Evolutionary conservation across 1,140 invertebrate genomes (phyloP).

Genomic region (Drosophila albomicans): DNA sequence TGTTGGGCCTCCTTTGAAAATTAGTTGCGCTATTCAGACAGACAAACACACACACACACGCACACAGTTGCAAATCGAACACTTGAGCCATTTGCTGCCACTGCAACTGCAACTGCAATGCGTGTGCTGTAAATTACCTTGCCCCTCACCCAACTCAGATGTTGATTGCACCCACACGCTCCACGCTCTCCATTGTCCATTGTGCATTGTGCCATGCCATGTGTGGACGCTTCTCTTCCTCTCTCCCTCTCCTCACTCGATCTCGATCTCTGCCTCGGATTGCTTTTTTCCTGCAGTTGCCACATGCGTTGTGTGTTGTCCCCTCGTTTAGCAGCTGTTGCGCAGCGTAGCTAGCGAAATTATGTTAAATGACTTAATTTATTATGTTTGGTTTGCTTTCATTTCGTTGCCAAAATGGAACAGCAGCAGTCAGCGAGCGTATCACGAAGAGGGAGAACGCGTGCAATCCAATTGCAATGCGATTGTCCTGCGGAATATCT

Average conservation of each 20-base stretch:
- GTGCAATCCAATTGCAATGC: conserved; percentile 61
- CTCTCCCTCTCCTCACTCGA: conserved; percentile 5
- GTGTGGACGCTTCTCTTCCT: conserved; percentile 21
- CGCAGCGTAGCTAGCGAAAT: conserved; percentile 66
- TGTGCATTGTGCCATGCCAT: conserved; percentile 30
- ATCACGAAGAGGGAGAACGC: conserved; percentile 28
- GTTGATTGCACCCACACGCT: conserved; percentile 79
- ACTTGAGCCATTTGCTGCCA: conserved; percentile 14
- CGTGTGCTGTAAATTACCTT: conserved; percentile 67
- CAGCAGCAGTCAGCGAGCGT: background rate
- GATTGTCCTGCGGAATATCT: conserved; percentile 47
- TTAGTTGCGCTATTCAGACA: conserved; percentile 79
- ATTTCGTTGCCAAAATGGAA: conserved; percentile 57
- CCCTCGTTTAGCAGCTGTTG: conserved; percentile 79
- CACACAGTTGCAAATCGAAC: conserved; percentile 4
- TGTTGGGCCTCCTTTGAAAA: conserved; percentile 77
- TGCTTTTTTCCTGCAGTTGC: conserved; percentile 47
- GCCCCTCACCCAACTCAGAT: conserved; percentile 41
- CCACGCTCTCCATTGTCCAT: conserved; percentile 47
- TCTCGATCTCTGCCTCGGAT: conserved; percentile 7
- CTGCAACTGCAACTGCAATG: conserved; percentile 28
- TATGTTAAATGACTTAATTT: conserved; percentile 82
- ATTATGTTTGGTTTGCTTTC: conserved; percentile 69
- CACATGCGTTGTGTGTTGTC: conserved; percentile 70
- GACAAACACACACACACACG: conserved; percentile 13